Evolutionary conservation across 2,888 invertebrate genomes (phyloP).

Genomic region (Minunthozetes semirufus): DNA sequence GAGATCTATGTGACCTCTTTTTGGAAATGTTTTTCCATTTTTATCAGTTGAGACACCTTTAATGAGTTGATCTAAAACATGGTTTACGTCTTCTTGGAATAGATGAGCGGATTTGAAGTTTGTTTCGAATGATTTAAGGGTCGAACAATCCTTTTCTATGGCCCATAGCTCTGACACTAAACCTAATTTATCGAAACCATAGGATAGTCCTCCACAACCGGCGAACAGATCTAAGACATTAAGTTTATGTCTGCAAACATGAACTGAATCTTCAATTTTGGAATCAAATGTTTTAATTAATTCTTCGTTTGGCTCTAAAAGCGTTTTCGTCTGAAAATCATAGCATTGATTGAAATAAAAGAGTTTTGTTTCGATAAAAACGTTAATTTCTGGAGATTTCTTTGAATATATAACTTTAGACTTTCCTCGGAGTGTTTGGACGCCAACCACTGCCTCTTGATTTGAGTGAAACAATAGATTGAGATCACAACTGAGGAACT

Average conservation of each 20-base stretch:
- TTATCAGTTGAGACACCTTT: constrained; percentile 49
- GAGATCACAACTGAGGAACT: constrained; percentile 60
- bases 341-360: constrained; percentile 33
- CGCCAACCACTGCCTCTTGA: constrained; percentile 52
- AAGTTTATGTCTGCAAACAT: constrained; percentile 46
- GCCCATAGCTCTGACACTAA: constrained; percentile 69
- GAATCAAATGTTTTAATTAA: constrained; percentile 18
- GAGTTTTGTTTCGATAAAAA: constrained; percentile 15
- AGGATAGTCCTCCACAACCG: constrained; percentile 63
- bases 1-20: constrained; percentile 71
- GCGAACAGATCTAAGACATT: constrained; percentile 72
- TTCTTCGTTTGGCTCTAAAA: constrained; percentile 6
- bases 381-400: neutral
- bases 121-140: constrained; percentile 68
- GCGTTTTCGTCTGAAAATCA: neutral
- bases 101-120: constrained; percentile 68
- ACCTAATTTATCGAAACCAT: constrained; percentile 48
- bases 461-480: constrained; percentile 71
- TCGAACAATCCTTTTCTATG: constrained; percentile 67
- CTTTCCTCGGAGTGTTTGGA: neutral
- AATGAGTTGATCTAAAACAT: constrained; percentile 61
- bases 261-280: neutral
- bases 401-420: constrained; percentile 30
- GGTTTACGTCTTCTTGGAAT: constrained; percentile 74
- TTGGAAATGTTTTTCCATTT: constrained; percentile 56